Evolutionary conservation across 2,113 vertebrate genomes (phyloP), one percentile per base, ranked within the genome.

Genomic region (Lepus americanus): DNA sequence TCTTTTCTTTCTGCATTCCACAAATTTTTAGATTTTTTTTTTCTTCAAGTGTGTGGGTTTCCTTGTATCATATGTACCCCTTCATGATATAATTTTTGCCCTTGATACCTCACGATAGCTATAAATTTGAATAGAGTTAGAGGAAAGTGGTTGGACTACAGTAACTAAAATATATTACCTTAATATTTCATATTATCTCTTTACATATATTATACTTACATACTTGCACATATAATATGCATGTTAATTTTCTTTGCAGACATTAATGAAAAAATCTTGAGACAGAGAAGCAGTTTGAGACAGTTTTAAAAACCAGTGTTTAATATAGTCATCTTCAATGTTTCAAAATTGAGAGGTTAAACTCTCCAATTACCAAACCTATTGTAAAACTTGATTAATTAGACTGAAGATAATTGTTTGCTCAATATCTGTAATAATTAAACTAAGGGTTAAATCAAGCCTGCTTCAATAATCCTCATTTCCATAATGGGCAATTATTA

Each of bases 341-440:
- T 44, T 44, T 44, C 44, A 44, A 44, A 44, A 44, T 44, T 44
- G 44, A 44, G 44, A 44, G 44, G 6, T 44, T 44, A 44, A 44
- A 44, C 44, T 44, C 44, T 44, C 7, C 44, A 44, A 89, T 95
- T 70, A 6, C 7, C 27, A 86, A 20, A 25, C 8, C 11, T 70
- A 95, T 86, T 80, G 36, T 80, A 36, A 92, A 87, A 87, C 8
- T 95, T 61, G 14, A 55, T 10, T 83, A 76, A 51, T 7, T 72
- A 72, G 36, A 1, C 3, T 49, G 36, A 76, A 25, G 27, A 72
- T 67, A 51, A 91, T 13, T 69, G 23, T 89, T 61, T 85, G n/a
- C 1, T 74, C 23, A 44, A 9, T 55, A n/a, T 3, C 1, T n/a
- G 55, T 64, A 81, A 77, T 72, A 94, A 55, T 90, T 73, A 61